Evolutionary conservation across 1,140 invertebrate species (phyloP).

Genomic region (Aphidius gifuensis): DNA sequence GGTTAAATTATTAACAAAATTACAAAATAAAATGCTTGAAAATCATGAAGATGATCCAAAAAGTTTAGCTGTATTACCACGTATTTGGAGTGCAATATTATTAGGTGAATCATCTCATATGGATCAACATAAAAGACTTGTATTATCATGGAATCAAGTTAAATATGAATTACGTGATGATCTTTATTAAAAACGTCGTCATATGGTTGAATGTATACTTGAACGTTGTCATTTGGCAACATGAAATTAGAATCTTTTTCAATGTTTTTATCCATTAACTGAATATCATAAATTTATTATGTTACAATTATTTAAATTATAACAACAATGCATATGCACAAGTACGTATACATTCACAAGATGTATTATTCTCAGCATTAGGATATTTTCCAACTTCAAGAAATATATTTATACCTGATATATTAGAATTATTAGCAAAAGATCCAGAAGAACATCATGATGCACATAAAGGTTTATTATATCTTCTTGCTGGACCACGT

Average conservation of each 20-base stretch:
- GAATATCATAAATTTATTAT: constrained; percentile 62
- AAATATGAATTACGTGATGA: constrained; percentile 65
- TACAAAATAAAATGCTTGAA: constrained; percentile 62
- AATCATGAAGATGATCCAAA: constrained; percentile 73
- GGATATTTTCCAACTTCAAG: constrained; percentile 63
- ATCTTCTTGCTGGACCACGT: constrained; percentile 69
- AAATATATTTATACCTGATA: constrained; percentile 57
- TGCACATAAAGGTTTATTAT: constrained; percentile 77
- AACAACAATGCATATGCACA: constrained; percentile 69
- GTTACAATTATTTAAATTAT: constrained; percentile 63
- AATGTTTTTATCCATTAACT: constrained; percentile 51
- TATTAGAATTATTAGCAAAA: constrained; percentile 61
- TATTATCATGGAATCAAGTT: constrained; percentile 60
- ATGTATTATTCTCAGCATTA: constrained; percentile 53
- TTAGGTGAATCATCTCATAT: constrained; percentile 57
- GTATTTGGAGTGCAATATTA: constrained; percentile 64
- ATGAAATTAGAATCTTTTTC: constrained; percentile 61
- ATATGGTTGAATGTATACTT: constrained; percentile 64
- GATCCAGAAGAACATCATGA: constrained; percentile 66
- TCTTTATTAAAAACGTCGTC: constrained; percentile 60
- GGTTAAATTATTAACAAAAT: constrained; percentile 53
- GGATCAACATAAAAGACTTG: constrained; percentile 56
- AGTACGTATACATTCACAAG: constrained; percentile 65
- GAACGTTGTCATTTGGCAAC: constrained; percentile 66
- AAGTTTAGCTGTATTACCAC: constrained; percentile 56